Percentiles rank a stretch among this genome's conserved stretches.
Conservation (phyloP, 2,797 vertebrate genomes). For the Chrosomus eos region DNA sequence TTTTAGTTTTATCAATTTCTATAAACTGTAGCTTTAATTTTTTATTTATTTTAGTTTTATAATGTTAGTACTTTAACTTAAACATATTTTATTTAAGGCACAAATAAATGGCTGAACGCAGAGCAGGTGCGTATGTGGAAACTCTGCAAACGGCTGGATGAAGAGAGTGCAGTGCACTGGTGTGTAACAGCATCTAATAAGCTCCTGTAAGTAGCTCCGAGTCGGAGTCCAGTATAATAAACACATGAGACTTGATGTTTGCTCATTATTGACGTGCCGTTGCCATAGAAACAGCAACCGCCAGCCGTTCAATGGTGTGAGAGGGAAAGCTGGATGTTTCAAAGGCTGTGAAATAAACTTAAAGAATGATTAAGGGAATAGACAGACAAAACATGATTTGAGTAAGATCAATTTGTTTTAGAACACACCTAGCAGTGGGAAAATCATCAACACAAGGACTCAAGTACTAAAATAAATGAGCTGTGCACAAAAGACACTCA, state of each 20-base stretch:
- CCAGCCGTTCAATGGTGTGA: conserved; percentile 7
- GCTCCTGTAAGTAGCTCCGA: conserved; percentile 6
- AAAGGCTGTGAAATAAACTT: conserved; percentile 21
- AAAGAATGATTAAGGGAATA: conserved; percentile 3
- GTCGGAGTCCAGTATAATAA: conserved; percentile 43
- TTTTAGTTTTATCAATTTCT: background rate
- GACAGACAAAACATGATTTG: background rate
- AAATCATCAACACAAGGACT: background rate
- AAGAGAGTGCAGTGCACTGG: conserved; percentile 19
- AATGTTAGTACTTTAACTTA: background rate
- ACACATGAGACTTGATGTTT: conserved; percentile 47
- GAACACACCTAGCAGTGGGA: background rate
- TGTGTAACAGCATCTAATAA: conserved; percentile 18
- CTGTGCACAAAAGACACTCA: background rate
- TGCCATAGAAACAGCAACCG: conserved; percentile 29
- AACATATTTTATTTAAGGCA: background rate
- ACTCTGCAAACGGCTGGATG: conserved; percentile 23
- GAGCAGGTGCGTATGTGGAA: conserved; percentile 17
- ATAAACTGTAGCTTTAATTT: background rate
- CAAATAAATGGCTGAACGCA: background rate
- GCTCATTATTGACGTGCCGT: conserved; percentile 43
- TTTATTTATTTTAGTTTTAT: background rate
- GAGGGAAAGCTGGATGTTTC: conserved; percentile 6
- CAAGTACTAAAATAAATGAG: background rate
- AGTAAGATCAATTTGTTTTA: background rate